Percentiles rank a stretch among this genome's conserved stretches.
Conservation (phyloP, 2,797 vertebrate genomes). For the Xiphophorus birchmanni region DNA sequence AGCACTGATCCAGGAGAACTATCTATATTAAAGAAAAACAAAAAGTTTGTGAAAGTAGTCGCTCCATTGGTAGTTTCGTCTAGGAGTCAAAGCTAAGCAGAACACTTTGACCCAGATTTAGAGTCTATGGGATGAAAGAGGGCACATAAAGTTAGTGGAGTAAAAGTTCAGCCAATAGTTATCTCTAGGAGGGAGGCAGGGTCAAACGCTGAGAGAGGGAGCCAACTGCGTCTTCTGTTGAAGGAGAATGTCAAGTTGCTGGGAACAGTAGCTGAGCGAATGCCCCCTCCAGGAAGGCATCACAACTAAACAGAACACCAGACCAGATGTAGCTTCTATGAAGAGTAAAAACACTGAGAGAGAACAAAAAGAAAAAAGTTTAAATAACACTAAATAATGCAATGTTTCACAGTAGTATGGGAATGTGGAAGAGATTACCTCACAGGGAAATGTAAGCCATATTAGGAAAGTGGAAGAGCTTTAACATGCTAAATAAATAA, state of each 20-base stretch:
- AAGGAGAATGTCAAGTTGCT: not conserved
- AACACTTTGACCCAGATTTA: not conserved
- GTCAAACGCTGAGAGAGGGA: not conserved
- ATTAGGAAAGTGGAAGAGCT: too few species aligned
- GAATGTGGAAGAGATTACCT: not conserved
- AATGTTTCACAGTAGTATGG: not conserved
- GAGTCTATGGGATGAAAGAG: not conserved
- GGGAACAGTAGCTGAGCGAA: not conserved
- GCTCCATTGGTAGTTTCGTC: too few species aligned
- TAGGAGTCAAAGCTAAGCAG: not conserved
- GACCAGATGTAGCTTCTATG: not conserved
- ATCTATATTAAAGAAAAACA: not conserved
- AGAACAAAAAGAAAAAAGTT: too few species aligned
- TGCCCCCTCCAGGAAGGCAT: conserved; percentile 1
- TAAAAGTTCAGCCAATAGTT: not conserved
- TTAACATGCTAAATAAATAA: too few species aligned
- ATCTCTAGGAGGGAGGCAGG: not conserved
- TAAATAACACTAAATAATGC: too few species aligned
- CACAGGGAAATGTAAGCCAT: too few species aligned
- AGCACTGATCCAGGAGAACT: not conserved
- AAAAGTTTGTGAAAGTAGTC: too few species aligned
- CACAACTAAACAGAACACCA: not conserved
- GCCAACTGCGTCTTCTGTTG: too few species aligned
- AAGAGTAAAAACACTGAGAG: too few species aligned
- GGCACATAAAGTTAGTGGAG: not conserved